Conservation (phyloP, 2,888 invertebrate species). For the Calameuta pallipes region DNA sequence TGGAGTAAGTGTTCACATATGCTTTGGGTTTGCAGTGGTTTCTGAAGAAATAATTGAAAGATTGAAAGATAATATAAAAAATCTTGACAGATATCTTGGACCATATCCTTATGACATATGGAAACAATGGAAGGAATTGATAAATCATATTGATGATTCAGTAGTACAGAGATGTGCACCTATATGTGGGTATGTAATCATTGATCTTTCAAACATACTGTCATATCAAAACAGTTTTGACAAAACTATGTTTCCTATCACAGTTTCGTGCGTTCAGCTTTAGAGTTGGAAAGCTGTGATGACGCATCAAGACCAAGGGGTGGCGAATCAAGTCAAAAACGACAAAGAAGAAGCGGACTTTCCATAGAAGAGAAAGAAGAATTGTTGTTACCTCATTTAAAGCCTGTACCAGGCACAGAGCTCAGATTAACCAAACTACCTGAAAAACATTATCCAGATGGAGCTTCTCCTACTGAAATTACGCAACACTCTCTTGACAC, state of each 20-base stretch:
- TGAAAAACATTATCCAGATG: conserved; percentile 79
- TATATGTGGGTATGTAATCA: conserved; percentile 70
- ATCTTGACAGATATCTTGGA: conserved; percentile 83
- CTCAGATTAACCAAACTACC: conserved; percentile 85
- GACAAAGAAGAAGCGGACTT: conserved; percentile 65
- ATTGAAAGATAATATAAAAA: conserved; percentile 76
- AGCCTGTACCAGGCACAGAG: conserved; percentile 82
- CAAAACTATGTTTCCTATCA: conserved; percentile 8
- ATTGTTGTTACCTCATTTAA: conserved; percentile 83
- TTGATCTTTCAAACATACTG: not conserved
- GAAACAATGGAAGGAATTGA: conserved; percentile 86
- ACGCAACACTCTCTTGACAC: conserved; percentile 88
- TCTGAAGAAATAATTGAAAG: conserved; percentile 75
- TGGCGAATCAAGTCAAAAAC: conserved; percentile 57
- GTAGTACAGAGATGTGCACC: conserved; percentile 76
- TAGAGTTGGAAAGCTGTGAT: conserved; percentile 81
- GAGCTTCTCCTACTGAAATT: conserved; percentile 84
- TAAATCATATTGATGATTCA: conserved; percentile 66
- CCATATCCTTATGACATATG: conserved; percentile 92
- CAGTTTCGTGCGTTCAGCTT: conserved; percentile 78
- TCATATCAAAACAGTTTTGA: not conserved
- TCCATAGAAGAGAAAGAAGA: conserved; percentile 75
- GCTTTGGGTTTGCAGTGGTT: conserved; percentile 63
- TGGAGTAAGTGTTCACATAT: conserved; percentile 15
- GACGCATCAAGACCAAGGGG: conserved; percentile 78